Conservation (phyloP, 2,797 vertebrate species). For the Sebastes iracundus region DNA sequence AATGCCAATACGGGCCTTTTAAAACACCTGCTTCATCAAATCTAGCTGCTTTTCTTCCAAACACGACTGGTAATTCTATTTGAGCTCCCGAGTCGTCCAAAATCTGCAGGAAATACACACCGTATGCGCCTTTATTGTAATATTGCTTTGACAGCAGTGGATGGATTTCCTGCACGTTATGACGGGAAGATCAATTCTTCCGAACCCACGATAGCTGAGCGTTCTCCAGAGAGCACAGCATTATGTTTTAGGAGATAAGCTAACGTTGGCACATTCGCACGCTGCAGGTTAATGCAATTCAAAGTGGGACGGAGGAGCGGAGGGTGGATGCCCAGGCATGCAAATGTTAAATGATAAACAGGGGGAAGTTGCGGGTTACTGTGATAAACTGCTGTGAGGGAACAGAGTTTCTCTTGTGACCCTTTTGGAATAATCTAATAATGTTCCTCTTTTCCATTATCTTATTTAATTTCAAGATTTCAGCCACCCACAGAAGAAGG, state of each 20-base stretch:
- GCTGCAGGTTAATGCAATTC: slow-evolving; percentile 69
- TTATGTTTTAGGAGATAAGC: slow-evolving; percentile 75
- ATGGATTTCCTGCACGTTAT: slow-evolving; percentile 68
- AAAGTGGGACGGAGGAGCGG: slow-evolving; percentile 29
- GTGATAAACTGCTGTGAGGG: slow-evolving; percentile 35
- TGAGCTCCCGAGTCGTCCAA: slow-evolving; percentile 38
- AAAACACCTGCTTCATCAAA: slow-evolving; percentile 59
- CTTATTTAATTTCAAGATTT: slow-evolving; percentile 80
- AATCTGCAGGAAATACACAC: slow-evolving; percentile 57
- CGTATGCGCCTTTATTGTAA: slow-evolving; percentile 41
- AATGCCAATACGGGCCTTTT: slow-evolving; percentile 39
- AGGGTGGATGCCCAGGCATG: slow-evolving; percentile 30
- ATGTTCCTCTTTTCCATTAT: slow-evolving; percentile 77
- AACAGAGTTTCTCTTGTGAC: slow-evolving; percentile 60
- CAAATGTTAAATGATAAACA: slow-evolving; percentile 58
- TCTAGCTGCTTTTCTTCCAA: slow-evolving; percentile 34
- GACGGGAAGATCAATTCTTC: slow-evolving; percentile 68
- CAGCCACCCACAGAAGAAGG: slow-evolving; percentile 73
- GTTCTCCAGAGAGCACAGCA: slow-evolving; percentile 58
- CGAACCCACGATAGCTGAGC: slow-evolving; percentile 50
- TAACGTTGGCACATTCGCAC: slow-evolving; percentile 71
- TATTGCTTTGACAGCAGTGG: slow-evolving; percentile 70
- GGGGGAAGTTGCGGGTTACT: slow-evolving; percentile 46
- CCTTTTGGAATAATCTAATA: slow-evolving; percentile 76
- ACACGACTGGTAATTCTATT: slow-evolving; percentile 42